Evolutionary conservation across 2,113 vertebrate genomes (phyloP).

Genomic region (Polypterus bichir): DNA sequence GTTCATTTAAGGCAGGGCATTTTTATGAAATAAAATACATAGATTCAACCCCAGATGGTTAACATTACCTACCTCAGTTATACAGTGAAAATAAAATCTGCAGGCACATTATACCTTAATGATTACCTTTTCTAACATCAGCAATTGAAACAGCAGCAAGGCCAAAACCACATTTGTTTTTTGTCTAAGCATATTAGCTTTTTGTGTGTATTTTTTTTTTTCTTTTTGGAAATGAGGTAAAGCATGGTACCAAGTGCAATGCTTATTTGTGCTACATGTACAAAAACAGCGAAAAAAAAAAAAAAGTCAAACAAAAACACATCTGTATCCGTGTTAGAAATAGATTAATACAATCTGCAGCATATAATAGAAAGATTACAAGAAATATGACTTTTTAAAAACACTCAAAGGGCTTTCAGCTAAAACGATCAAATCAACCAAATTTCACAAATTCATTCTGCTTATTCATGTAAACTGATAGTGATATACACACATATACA

Average conservation of each 20-base stretch:
- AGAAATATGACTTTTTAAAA: constrained; percentile 33
- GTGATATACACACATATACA: too few species aligned
- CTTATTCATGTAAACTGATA: too few species aligned
- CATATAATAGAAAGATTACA: constrained; percentile 46
- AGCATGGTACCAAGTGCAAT: constrained; percentile 83
- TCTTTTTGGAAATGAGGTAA: constrained; percentile 86
- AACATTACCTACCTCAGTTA: constrained; percentile 23
- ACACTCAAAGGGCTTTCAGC: neutral
- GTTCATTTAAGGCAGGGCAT: constrained; percentile 29
- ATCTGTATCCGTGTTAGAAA: constrained; percentile 28
- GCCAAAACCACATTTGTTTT: constrained; percentile 52
- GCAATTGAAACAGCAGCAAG: constrained; percentile 74
- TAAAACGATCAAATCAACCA: too few species aligned
- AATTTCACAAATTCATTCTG: too few species aligned
- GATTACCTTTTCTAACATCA: constrained; percentile 51
- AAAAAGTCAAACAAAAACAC: constrained; percentile 18
- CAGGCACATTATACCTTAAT: constrained; percentile 30
- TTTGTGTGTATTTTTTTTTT: constrained; percentile 22
- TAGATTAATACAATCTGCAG: constrained; percentile 48
- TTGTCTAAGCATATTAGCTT: constrained; percentile 44
- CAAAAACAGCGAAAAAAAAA: constrained; percentile 48
- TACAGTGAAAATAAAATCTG: constrained; percentile 37
- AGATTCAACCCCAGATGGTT: constrained; percentile 26
- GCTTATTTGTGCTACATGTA: constrained; percentile 82
- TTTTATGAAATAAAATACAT: constrained; percentile 20